Evolutionary conservation across 2,888 invertebrate species (phyloP), one percentile per base, ranked within the genome.

Genomic region (Parnassius smintheus): DNA sequence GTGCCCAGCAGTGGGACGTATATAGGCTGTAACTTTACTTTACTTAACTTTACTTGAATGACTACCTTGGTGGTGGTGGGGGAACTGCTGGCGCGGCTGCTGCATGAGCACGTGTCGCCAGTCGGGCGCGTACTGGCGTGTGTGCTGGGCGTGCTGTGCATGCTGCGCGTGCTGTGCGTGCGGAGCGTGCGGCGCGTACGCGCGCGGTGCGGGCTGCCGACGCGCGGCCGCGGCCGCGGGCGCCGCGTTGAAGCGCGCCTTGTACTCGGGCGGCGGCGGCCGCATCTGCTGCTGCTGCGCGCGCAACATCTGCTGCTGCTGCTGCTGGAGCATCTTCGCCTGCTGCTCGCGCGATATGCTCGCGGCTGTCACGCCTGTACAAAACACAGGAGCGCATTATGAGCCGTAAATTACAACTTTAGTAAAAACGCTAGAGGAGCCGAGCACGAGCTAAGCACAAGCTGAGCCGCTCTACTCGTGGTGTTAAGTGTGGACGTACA

Each of bases 181-280:
- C 77, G 76, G 44, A 0, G 35, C 35, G 35, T 35, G 35, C 7
- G 35, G 81, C 72, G 79, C 81, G 83, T 66, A 82, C 66, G 60
- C 77, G 81, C 56, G 75, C 77, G 61, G 77, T 73, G 61, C 78
- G 81, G 56, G 56, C 77, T 76, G 44, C 77, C 71, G 80, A 65
- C 80, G 70, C 72, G 76, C 45, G 76, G 76, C 4, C 35, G 35
- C 50, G 81, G 78, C 70, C 74, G 65, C 72, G 65, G 65, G 71
- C 61, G 71, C 78, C 61, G 73, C 77, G 80, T 82, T 92, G 86
- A 88, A 95, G 72, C 92, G 93, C 76, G 95, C 94, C 84, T 96
- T 97, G 86, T 97, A 97, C 83, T 97, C 97, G 2, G 97, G 97
- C 51, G 97, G 97, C 25, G 97, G 97, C 42, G 96, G 96, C 59